A percentile compares a stretch with the other conserved stretches of the same genome.
These are phyloP conservation scores for Prionailurus bengalensis DNA, from an alignment of 2,113 vertebrate species.

Conservation along the genomic window DNA sequence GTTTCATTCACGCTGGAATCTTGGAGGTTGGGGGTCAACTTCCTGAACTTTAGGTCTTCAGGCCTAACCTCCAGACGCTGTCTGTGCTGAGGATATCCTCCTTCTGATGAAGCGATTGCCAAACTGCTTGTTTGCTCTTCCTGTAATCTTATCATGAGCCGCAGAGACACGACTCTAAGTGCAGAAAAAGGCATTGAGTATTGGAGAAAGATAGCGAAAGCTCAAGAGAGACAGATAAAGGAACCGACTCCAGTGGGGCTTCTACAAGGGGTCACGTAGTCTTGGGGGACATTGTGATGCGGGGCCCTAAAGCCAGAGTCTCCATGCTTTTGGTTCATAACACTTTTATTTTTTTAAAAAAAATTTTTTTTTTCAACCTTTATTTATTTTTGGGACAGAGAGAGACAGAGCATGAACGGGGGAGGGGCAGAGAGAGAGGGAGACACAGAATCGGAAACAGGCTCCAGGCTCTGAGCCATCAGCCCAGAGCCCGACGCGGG, in stretches of 20 bases:
- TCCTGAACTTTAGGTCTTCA: background rate
- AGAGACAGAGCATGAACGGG: no score
- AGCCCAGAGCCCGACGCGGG: no score
- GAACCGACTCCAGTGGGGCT: background rate
- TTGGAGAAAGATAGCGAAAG: background rate
- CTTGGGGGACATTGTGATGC: no score
- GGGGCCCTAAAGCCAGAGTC: background rate
- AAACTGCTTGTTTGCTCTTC: background rate
- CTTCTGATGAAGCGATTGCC: background rate
- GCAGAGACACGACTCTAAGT: background rate
- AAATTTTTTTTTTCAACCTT: no score
- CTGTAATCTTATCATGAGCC: background rate
- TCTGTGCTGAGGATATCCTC: no score
- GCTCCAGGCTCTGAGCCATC: no score
- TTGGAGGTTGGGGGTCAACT: background rate
- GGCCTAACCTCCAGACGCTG: background rate
- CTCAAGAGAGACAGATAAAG: background rate
- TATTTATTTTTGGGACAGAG: no score
- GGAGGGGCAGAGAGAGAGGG: no score
- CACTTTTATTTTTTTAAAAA: no score
- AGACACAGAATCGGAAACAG: no score
- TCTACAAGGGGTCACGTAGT: background rate
- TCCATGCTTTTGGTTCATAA: background rate
- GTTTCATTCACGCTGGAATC: background rate
- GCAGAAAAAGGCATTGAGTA: background rate